Evolutionary conservation across 2,797 vertebrate species (phyloP).

Genomic region (Silurus aristotelis): DNA sequence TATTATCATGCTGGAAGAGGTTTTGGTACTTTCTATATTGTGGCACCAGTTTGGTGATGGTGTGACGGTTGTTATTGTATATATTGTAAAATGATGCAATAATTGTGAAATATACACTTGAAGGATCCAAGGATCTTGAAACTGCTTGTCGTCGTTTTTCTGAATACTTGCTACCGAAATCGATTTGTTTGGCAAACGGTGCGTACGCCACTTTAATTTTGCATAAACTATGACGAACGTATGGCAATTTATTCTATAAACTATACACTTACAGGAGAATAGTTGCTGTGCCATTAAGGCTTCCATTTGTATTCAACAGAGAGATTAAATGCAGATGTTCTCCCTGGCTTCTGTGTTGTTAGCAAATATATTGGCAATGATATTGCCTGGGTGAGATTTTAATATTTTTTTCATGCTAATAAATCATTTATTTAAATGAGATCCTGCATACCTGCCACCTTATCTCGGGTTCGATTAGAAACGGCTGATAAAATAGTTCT

Average conservation of each 20-base stretch:
- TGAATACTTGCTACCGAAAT: background rate
- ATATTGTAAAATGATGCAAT: background rate
- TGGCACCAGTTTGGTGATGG: background rate
- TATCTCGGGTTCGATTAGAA: background rate
- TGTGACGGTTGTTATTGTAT: background rate
- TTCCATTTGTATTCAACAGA: background rate
- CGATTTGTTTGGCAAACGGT: background rate
- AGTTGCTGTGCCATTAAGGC: background rate
- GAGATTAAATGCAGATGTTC: background rate
- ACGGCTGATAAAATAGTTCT: background rate
- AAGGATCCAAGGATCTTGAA: too few species aligned
- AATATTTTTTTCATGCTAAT: background rate
- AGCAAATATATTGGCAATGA: background rate
- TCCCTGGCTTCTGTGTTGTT: background rate
- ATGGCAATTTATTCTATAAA: background rate
- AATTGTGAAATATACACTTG: background rate
- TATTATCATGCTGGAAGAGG: background rate
- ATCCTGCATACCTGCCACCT: background rate
- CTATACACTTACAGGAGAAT: background rate
- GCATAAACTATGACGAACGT: background rate
- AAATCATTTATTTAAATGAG: conserved; percentile 1
- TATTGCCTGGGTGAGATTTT: background rate
- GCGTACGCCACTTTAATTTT: background rate
- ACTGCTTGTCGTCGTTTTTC: background rate
- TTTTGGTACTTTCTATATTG: background rate